These are phyloP conservation scores for Ranitomeya imitator DNA, from an alignment of 2,113 vertebrate species.

Conservation along the genomic window DNA sequence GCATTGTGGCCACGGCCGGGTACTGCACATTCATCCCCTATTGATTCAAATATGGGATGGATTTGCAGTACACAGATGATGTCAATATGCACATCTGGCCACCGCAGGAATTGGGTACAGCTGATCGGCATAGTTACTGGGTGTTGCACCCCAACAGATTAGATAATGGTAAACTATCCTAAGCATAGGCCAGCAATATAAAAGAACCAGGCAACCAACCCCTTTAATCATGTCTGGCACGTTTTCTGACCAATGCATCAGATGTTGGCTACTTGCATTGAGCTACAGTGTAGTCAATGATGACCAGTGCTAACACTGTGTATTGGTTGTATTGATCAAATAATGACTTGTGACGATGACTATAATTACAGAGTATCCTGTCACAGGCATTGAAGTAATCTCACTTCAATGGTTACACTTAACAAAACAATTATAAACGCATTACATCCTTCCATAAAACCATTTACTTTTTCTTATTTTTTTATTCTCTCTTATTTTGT, in stretches of 20 bases:
- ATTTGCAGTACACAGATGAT: no score
- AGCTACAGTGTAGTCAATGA: neutral
- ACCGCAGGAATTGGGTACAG: no score
- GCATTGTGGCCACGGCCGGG: no score
- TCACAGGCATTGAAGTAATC: neutral
- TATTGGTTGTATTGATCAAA: neutral
- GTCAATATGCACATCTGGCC: no score
- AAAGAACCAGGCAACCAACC: no score
- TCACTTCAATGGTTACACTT: neutral
- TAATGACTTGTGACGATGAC: neutral
- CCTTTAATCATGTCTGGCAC: no score
- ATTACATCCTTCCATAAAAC: neutral
- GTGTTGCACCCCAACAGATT: no score
- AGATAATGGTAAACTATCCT: no score
- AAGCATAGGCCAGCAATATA: no score
- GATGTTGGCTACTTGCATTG: neutral
- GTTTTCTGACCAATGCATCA: neutral
- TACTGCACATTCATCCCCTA: no score
- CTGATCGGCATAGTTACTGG: no score
- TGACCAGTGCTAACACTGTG: neutral
- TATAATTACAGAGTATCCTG: neutral
- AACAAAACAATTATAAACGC: neutral
- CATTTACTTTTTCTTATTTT: neutral
- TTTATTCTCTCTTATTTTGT: constrained; percentile 11
- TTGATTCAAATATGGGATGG: no score